A percentile compares a stretch with the other conserved stretches of the same genome.
These are phyloP conservation scores for Laterallus jamaicensis DNA, from an alignment of 2,113 vertebrate species.

Conservation along the genomic window DNA sequence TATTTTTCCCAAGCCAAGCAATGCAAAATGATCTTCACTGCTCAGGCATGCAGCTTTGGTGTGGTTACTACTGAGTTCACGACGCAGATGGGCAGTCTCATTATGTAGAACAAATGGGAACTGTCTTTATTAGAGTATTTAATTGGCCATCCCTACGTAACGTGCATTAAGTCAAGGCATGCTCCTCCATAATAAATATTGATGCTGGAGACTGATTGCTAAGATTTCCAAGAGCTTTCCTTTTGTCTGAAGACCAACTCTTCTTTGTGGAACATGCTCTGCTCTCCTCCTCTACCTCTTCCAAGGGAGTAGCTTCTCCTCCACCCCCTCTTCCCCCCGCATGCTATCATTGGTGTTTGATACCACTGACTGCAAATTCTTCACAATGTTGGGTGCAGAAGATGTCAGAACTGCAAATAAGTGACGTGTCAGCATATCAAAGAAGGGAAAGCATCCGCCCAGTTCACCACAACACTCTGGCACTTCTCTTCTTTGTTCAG, in stretches of 20 bases:
- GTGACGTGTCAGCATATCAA: not conserved
- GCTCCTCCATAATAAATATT: not conserved
- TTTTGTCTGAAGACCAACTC: not conserved
- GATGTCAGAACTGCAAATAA: not conserved
- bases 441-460: not conserved
- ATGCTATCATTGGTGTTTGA: not conserved
- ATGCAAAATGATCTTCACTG: not conserved
- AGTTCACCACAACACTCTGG: not conserved
- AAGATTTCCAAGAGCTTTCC: not conserved
- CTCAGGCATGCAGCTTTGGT: not conserved
- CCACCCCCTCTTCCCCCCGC: not conserved
- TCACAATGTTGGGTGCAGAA: not conserved
- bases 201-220: not conserved
- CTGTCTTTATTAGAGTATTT: conserved; percentile 40
- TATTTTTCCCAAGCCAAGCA: not conserved
- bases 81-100: not conserved
- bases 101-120: conserved; percentile 30
- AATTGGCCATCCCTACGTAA: conserved; percentile 7
- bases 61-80: not conserved
- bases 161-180: not conserved
- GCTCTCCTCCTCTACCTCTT: not conserved
- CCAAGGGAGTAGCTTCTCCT: not conserved
- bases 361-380: not conserved
- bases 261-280: not conserved
- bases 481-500: not conserved